Conservation (phyloP, 1,140 invertebrate genomes). For the Cydia splendana region DNA sequence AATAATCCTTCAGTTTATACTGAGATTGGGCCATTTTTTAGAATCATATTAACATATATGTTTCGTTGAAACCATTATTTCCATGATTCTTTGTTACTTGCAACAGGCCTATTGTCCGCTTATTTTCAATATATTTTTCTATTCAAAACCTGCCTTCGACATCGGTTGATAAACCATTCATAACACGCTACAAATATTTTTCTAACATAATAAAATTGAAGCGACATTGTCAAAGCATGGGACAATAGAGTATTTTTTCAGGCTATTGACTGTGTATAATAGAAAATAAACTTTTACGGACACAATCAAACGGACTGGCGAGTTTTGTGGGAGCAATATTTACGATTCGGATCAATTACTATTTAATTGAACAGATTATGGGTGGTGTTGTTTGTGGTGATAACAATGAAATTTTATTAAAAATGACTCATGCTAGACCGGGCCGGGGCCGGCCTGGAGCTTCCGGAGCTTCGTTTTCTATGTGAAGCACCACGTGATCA, state of each 20-base stretch:
- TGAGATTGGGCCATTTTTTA: no score
- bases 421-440: no score
- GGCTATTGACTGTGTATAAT: neutral
- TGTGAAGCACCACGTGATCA: no score
- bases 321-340: neutral
- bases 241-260: neutral
- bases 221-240: neutral
- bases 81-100: no score
- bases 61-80: no score
- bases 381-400: neutral
- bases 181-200: neutral
- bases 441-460: no score
- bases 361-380: neutral
- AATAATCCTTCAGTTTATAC: no score
- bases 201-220: neutral
- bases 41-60: no score
- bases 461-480: no score
- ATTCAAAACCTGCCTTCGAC: neutral
- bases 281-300: neutral
- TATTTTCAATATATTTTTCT: neutral
- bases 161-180: neutral
- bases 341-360: conserved; percentile 4
- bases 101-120: no score
- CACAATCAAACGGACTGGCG: neutral
- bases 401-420: no score